Conservation (phyloP, 2,113 vertebrate genomes). For the Empidonax alnorum region DNA sequence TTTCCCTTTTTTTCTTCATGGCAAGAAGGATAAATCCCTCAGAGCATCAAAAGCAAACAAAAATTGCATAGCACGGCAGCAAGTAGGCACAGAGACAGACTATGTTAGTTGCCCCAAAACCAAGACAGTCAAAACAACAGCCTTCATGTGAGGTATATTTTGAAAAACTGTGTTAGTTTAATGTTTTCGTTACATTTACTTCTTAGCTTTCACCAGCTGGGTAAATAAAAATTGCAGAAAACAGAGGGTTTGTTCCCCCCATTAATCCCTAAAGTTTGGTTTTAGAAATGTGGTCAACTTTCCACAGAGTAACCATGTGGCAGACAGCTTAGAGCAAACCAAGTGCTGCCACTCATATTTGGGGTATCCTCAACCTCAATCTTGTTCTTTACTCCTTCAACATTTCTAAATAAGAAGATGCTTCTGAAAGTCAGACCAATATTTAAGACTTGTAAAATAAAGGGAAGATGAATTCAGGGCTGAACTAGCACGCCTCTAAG, state of each 20-base stretch:
- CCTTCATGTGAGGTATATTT: constrained; percentile 22
- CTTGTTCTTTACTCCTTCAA: background rate
- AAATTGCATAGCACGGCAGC: constrained; percentile 14
- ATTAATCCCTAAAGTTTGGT: background rate
- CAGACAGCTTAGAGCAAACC: background rate
- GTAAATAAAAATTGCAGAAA: background rate
- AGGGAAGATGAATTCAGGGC: background rate
- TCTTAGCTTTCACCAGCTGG: background rate
- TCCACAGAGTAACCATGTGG: background rate
- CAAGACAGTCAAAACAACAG: background rate
- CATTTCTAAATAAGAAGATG: background rate
- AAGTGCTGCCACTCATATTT: background rate
- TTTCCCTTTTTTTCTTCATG: background rate
- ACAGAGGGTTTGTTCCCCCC: background rate
- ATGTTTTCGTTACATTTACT: background rate
- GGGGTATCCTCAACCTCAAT: background rate
- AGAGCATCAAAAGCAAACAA: background rate
- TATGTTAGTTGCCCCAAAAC: background rate
- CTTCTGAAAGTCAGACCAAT: background rate
- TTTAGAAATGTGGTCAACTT: background rate
- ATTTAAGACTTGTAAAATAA: constrained; percentile 10
- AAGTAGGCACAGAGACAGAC: background rate
- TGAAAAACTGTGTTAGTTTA: background rate
- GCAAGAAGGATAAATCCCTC: background rate
- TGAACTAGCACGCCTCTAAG: background rate